Percentiles rank a stretch among this genome's conserved stretches.
phyloP scores from a whole-genome alignment of 2,113 vertebrate species.

The Macroglossus sobrinus region DNA sequence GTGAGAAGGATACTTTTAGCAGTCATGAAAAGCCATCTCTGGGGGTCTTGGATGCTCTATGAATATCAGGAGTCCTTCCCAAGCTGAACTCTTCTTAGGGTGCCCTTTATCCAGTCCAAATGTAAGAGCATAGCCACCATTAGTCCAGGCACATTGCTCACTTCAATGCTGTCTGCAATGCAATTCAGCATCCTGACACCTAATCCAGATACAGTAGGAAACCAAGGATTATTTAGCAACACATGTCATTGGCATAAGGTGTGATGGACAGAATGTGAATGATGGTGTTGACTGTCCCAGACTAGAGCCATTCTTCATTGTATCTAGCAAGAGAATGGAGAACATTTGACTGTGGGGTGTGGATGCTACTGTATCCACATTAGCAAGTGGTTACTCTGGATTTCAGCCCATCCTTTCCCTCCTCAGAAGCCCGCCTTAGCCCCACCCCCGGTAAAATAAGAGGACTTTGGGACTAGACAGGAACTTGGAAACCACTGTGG shows the following conservation, averaged over 20 bases:
- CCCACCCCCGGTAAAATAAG: neutral
- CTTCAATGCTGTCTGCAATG: neutral
- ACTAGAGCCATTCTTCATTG: neutral
- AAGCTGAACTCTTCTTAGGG: neutral
- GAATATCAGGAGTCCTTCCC: neutral
- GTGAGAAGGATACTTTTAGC: neutral
- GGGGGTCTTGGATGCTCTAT: neutral
- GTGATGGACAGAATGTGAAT: neutral
- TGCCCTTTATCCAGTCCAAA: neutral
- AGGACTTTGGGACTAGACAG: neutral
- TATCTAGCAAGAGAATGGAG: neutral
- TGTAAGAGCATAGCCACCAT: neutral
- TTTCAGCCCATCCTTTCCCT: neutral
- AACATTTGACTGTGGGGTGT: neutral
- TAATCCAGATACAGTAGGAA: neutral
- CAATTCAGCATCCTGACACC: neutral
- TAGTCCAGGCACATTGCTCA: rapidly evolving
- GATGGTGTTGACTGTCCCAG: neutral
- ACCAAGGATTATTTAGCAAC: neutral
- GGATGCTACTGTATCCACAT: neutral
- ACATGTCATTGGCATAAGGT: neutral
- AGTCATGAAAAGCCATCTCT: neutral
- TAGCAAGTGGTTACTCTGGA: neutral
- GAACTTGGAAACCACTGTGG: neutral
- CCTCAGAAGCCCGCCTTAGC: neutral